These are phyloP conservation scores for Cichlasoma orientale DNA, from an alignment of 2,797 vertebrate species.

Conservation along the genomic window DNA sequence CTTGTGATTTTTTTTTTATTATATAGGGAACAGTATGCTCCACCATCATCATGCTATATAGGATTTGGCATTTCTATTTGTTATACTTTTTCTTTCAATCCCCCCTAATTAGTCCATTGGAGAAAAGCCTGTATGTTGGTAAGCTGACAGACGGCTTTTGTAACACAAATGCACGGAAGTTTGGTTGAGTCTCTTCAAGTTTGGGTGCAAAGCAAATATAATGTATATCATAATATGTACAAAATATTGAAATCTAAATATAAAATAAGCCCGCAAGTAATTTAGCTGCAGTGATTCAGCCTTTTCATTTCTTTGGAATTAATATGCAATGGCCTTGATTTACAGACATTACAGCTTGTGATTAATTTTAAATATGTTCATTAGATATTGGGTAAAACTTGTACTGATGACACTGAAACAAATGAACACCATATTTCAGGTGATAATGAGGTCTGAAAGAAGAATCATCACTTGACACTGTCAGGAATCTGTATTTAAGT, in stretches of 20 bases:
- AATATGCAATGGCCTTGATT: constrained; percentile 37
- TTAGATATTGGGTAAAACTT: constrained; percentile 18
- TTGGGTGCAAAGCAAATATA: neutral
- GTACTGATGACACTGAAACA: neutral
- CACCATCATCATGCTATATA: too few relatives aligned
- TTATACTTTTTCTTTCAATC: neutral
- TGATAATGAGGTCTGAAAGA: constrained; percentile 2
- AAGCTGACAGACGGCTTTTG: neutral
- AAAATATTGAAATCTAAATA: neutral
- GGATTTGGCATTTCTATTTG: neutral
- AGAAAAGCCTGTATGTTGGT: neutral
- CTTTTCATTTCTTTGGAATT: neutral
- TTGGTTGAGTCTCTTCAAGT: neutral
- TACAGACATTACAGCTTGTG: constrained; percentile 12
- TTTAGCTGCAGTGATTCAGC: neutral
- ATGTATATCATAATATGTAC: neutral
- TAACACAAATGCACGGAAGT: neutral
- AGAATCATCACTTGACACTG: neutral
- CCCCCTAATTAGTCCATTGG: accelerated
- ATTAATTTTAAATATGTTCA: constrained; percentile 29
- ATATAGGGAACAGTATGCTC: too few relatives aligned
- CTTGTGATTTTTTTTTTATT: too few relatives aligned
- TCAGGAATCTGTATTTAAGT: neutral
- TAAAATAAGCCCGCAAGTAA: neutral
- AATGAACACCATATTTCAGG: constrained; percentile 16